A percentile compares a stretch with the other conserved stretches of the same genome.
Conservation (phyloP, 2,888 invertebrate species). For the Belgica antarctica region DNA sequence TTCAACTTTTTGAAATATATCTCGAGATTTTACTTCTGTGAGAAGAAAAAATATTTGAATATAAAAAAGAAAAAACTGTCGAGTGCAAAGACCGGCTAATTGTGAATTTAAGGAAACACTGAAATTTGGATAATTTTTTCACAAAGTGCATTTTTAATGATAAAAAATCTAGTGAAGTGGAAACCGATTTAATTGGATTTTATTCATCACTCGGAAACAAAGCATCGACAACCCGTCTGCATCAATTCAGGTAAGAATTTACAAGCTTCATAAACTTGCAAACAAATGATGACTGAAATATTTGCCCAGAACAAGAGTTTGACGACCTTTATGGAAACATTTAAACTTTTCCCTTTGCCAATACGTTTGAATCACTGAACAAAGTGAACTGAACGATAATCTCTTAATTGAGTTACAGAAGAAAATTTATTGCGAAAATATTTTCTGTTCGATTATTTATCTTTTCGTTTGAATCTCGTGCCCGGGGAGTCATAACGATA, state of each 20-base stretch:
- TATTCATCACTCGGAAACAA: no score
- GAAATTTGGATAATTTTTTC: not conserved
- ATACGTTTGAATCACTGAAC: no score
- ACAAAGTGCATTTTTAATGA: constrained; percentile 7
- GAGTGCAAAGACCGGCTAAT: constrained; percentile 14
- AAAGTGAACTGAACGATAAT: constrained; percentile 7
- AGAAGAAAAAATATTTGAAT: not conserved
- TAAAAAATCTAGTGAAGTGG: not conserved
- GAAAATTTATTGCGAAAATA: constrained; percentile 6
- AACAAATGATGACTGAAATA: no score
- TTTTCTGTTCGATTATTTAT: constrained; percentile 5
- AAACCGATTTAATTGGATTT: no score
- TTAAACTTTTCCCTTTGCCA: no score
- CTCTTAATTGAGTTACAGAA: constrained; percentile 8
- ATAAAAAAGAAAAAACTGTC: not conserved
- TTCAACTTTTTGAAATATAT: not conserved
- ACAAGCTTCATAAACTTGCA: no score
- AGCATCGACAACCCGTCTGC: no score
- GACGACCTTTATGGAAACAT: no score
- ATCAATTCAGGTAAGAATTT: no score
- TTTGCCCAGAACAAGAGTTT: no score
- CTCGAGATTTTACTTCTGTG: not conserved
- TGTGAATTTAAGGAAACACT: not conserved
- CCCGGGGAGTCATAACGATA: no score
- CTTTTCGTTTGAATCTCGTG: not conserved